Evolutionary conservation across 2,797 vertebrate species (phyloP).

Genomic region (Bovichtus variegatus): DNA sequence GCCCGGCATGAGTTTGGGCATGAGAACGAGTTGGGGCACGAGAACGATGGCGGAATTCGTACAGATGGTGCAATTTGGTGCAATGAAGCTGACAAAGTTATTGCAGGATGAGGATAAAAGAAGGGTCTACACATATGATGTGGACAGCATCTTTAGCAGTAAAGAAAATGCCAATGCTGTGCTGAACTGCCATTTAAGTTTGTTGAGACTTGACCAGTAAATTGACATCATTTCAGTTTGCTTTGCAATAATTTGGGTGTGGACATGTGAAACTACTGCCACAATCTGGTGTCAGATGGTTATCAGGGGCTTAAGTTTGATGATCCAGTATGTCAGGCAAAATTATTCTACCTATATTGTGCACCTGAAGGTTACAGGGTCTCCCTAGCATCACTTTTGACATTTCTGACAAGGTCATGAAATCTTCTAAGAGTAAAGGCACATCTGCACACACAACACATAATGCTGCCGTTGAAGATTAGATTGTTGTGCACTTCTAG

Average conservation of each 20-base stretch:
- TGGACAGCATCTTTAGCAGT: not conserved
- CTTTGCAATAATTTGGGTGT: not conserved
- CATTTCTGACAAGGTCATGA: not conserved
- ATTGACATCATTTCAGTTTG: not conserved
- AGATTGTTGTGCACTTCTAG: not conserved
- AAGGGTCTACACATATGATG: not conserved
- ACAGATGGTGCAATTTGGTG: not conserved
- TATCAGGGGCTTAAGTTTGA: not conserved
- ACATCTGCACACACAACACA: not conserved
- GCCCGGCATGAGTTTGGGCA: not conserved
- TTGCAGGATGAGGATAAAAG: not conserved
- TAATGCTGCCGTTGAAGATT: not conserved
- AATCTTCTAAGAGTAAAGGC: not conserved
- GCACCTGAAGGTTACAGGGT: not conserved
- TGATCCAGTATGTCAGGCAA: not conserved
- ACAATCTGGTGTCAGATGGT: not conserved
- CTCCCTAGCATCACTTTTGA: not conserved
- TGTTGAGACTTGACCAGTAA: not conserved
- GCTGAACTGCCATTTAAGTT: not conserved
- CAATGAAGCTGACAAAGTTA: conserved; percentile 5
- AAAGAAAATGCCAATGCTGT: not conserved
- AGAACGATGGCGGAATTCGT: not conserved
- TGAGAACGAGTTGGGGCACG: not conserved
- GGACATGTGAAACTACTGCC: not conserved
- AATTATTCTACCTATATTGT: not conserved